Percentiles rank a stretch among this genome's conserved stretches.
phyloP scores from a whole-genome alignment of 2,113 vertebrate genomes.

The Channa argus region DNA sequence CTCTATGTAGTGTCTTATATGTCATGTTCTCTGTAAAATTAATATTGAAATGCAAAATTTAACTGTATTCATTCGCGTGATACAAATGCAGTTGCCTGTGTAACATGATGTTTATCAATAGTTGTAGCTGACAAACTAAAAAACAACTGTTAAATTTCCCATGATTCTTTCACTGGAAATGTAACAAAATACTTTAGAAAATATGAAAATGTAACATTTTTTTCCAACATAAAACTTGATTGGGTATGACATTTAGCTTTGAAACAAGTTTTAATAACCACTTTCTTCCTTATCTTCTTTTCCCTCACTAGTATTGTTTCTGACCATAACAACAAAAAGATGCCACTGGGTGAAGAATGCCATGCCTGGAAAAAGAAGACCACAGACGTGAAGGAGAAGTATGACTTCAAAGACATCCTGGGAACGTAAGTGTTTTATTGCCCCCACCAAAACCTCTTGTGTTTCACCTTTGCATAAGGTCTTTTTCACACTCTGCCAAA shows the following conservation, averaged over 20 bases:
- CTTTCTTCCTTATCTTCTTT: conserved; percentile 33
- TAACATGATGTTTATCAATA: not conserved
- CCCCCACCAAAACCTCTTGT: not conserved
- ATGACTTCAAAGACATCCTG: conserved; percentile 85
- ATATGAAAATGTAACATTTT: not conserved
- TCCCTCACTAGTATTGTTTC: conserved; percentile 71
- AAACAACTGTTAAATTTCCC: not conserved
- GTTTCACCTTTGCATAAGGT: conserved; percentile 5
- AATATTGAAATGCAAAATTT: conserved; percentile 14
- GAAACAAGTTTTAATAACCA: conserved; percentile 23
- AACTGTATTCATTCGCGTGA: not conserved
- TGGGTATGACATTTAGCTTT: not conserved
- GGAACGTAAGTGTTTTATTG: conserved; percentile 83
- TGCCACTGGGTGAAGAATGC: conserved; percentile 85
- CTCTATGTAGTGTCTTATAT: not conserved
- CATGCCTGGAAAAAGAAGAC: conserved; percentile 86
- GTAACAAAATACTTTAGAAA: not conserved
- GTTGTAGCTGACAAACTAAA: not conserved
- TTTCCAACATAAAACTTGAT: not conserved
- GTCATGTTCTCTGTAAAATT: conserved; percentile 4
- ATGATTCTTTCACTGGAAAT: not conserved
- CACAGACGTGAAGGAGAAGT: conserved; percentile 83
- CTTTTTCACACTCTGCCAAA: conserved; percentile 30
- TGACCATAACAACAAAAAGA: conserved; percentile 81
- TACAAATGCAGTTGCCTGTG: not conserved